Evolutionary conservation across 1,140 invertebrate genomes (phyloP), one percentile per base, ranked within the genome.

Genomic region (Mactra quadrangularis): DNA sequence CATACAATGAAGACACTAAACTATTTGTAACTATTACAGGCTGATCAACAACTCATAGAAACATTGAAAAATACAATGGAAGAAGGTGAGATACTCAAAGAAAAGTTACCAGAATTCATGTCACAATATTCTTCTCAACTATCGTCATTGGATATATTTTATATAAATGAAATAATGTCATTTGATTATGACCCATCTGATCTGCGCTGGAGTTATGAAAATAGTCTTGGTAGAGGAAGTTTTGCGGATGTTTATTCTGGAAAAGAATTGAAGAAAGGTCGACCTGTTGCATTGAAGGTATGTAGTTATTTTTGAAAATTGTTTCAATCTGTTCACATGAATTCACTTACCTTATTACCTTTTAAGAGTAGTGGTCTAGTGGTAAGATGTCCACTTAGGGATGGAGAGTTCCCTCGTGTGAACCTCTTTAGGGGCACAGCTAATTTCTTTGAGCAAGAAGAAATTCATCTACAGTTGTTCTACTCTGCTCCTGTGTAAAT

Each of bases 281-380:
- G 41, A 62, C 78, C 68, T 50, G 78, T 82, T 7, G 78, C 78
- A 11, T 25, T 82, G n/a, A 82, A 82, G 68, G 78, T 72, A n/a
- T n/a, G n/a, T n/a, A n/a, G n/a, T n/a, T n/a, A n/a, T n/a, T n/a
- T n/a, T n/a, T n/a, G n/a, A n/a, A n/a, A n/a, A n/a, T n/a, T n/a
- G n/a, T n/a, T n/a, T n/a, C n/a, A n/a, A n/a, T n/a, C n/a, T n/a
- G n/a, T n/a, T n/a, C n/a, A n/a, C n/a, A n/a, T n/a, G n/a, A n/a
- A n/a, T n/a, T n/a, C n/a, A n/a, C n/a, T n/a, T n/a, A n/a, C n/a
- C n/a, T n/a, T n/a, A n/a, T n/a, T n/a, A n/a, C n/a, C n/a, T n/a
- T n/a, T n/a, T n/a, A n/a, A n/a, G n/a, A n/a, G n/a, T n/a, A n/a
- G n/a, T n/a, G n/a, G n/a, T n/a, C n/a, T n/a, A n/a, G n/a, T n/a